Percentiles rank a stretch among this genome's conserved stretches.
Evolutionary conservation across 1,140 invertebrate species (phyloP).

Genomic region (Pectinophora gossypiella): DNA sequence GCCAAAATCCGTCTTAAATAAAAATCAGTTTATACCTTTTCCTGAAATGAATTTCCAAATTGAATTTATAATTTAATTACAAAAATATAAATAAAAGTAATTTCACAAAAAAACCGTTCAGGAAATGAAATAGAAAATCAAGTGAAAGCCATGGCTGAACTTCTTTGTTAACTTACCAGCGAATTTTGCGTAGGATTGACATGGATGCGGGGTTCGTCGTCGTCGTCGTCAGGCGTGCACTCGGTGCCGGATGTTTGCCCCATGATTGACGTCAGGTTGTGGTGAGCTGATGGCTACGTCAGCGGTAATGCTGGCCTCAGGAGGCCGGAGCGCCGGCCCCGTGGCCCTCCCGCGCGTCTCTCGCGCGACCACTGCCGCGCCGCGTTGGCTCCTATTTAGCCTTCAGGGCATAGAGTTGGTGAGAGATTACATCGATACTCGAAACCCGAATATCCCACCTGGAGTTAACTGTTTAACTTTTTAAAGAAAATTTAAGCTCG

Average conservation of each 20-base stretch:
- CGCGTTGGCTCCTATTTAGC: slow-evolving; percentile 34
- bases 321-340: slow-evolving; percentile 40
- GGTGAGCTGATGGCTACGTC: slow-evolving; percentile 12
- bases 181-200: slow-evolving; percentile 54
- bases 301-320: slow-evolving; percentile 15
- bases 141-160: slow-evolving; percentile 2
- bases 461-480: too few species aligned
- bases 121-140: slow-evolving; percentile 12
- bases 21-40: too few species aligned
- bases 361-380: slow-evolving; percentile 61
- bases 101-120: too few species aligned
- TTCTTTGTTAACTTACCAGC: slow-evolving; percentile 40
- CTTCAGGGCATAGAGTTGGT: slow-evolving; percentile 28
- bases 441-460: too few species aligned
- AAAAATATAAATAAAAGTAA: too few species aligned
- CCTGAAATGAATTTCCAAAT: too few species aligned
- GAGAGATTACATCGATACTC: too few species aligned
- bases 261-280: slow-evolving; percentile 29
- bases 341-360: slow-evolving; percentile 51
- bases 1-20: too few species aligned
- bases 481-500: too few species aligned
- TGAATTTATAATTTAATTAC: too few species aligned
- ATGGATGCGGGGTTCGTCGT: slow-evolving; percentile 53
- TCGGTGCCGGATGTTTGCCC: slow-evolving; percentile 56
- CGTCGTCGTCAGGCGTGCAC: slow-evolving; percentile 45